Evolutionary conservation across 2,797 vertebrate genomes (phyloP).

Genomic region (Pogoniulus pusillus): DNA sequence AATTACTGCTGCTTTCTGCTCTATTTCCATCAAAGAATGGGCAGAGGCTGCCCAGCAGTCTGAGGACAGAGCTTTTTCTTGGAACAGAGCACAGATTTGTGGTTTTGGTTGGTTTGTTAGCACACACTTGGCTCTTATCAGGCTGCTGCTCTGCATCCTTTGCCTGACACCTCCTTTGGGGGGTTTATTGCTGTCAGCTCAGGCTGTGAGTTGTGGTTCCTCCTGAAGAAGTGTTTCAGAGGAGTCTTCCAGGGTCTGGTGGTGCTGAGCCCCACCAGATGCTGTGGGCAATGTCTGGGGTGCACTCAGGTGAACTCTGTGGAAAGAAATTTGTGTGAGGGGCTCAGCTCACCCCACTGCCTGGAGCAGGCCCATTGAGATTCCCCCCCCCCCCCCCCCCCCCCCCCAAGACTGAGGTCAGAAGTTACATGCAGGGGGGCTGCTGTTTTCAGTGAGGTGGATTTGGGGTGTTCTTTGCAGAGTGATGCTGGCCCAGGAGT

Average conservation of each 20-base stretch:
- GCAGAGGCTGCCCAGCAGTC: not conserved
- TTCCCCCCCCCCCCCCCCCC: too few species aligned
- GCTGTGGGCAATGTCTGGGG: not conserved
- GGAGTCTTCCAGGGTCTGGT: not conserved
- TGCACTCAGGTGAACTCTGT: not conserved
- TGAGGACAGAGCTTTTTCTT: not conserved
- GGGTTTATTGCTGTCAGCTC: not conserved
- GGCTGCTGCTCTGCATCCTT: not conserved
- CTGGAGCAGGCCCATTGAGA: not conserved
- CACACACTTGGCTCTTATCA: not conserved
- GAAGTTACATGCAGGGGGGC: not conserved
- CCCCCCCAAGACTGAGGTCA: not conserved
- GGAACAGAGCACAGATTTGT: not conserved
- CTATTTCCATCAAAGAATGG: constrained; percentile 34
- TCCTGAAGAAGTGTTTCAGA: not conserved
- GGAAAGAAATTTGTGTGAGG: not conserved
- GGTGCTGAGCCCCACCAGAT: not conserved
- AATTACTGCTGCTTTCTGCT: constrained; percentile 57
- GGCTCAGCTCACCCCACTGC: not conserved
- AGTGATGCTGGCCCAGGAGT: too few species aligned
- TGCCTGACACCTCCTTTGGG: not conserved
- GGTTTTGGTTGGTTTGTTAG: not conserved
- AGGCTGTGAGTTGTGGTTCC: rapidly evolving
- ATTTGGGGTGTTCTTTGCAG: too few species aligned
- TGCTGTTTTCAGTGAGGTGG: not conserved